phyloP scores from a whole-genome alignment of 2,797 vertebrate genomes.

The Coccyzus lansbergi region DNA sequence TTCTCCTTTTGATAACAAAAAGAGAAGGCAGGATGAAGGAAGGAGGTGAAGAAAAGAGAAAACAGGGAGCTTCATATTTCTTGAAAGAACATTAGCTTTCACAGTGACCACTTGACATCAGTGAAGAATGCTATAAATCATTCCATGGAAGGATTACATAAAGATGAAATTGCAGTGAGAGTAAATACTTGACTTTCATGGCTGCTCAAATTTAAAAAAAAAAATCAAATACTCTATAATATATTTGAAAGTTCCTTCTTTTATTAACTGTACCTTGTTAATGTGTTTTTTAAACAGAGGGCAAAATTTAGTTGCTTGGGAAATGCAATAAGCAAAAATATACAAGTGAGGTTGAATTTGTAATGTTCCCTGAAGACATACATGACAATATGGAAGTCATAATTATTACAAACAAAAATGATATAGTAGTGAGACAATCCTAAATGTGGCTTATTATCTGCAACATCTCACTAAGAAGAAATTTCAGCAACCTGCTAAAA shows the following conservation, averaged over 20 bases:
- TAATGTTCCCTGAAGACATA: not conserved
- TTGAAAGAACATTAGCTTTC: slow-evolving; percentile 10
- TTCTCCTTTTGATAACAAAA: slow-evolving; percentile 27
- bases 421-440: not conserved
- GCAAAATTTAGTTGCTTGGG: not conserved
- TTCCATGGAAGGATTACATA: not conserved
- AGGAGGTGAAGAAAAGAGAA: not conserved
- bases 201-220: not conserved
- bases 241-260: not conserved
- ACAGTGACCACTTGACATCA: not conserved
- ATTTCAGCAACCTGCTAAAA: not conserved
- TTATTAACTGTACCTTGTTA: not conserved
- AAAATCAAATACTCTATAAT: not conserved
- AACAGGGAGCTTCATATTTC: not conserved
- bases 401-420: not conserved
- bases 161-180: not conserved
- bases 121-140: not conserved
- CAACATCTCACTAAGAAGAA: not conserved
- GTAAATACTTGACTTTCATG: not conserved
- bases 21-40: not conserved
- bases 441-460: not conserved
- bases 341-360: not conserved
- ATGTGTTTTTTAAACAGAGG: not conserved
- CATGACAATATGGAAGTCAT: not conserved
- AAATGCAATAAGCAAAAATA: not conserved